These are phyloP conservation scores for Drepana falcataria DNA, from an alignment of 2,888 invertebrate genomes.

Conservation along the genomic window DNA sequence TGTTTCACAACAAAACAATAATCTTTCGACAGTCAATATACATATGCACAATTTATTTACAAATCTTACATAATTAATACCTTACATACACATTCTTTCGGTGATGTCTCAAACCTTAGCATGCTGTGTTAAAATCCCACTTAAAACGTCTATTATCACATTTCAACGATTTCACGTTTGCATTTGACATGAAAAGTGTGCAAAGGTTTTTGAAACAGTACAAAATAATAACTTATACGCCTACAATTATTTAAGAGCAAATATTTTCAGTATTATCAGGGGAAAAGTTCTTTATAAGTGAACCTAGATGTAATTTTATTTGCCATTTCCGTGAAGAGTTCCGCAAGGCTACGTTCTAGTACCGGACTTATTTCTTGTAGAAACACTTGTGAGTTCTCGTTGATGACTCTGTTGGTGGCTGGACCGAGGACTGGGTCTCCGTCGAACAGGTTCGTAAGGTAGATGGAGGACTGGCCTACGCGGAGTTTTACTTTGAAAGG, in stretches of 20 bases:
- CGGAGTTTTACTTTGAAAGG: conserved; percentile 80
- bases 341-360: conserved; percentile 80
- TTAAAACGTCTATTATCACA: conserved; percentile 11
- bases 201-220: background rate
- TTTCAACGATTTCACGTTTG: conserved; percentile 17
- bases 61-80: background rate
- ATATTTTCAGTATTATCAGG: conserved; percentile 41
- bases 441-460: conserved; percentile 82
- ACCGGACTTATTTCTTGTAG: conserved; percentile 83
- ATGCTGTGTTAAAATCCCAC: background rate
- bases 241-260: conserved; percentile 8
- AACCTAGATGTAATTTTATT: conserved; percentile 84
- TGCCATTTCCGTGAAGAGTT: conserved; percentile 83
- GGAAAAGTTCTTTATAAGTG: conserved; percentile 84
- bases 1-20: background rate
- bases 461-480: conserved; percentile 79
- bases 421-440: conserved; percentile 82
- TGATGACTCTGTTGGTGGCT: conserved; percentile 82
- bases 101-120: background rate
- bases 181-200: conserved; percentile 6
- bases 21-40: background rate
- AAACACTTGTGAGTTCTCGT: conserved; percentile 82
- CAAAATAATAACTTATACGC: conserved; percentile 11
- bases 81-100: background rate
- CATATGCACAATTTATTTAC: background rate